Conservation (phyloP, 2,797 vertebrate species). For the Coracias cyanogaster region DNA sequence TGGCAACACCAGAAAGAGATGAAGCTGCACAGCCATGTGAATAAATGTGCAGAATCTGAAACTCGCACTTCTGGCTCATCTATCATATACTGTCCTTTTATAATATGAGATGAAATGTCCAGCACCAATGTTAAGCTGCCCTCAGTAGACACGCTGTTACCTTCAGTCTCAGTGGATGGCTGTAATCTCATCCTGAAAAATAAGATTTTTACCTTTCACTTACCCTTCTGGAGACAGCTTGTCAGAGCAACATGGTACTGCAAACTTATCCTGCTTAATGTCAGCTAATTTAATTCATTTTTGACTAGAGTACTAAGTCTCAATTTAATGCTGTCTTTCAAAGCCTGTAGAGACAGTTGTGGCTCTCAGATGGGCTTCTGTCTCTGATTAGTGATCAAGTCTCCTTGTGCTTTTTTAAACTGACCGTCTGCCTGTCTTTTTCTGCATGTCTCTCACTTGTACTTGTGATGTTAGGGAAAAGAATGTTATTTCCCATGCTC, state of each 20-base stretch:
- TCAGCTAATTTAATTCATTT: slow-evolving; percentile 64
- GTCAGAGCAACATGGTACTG: neutral
- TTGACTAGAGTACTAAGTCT: slow-evolving; percentile 52
- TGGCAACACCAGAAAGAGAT: neutral
- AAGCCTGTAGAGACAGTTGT: slow-evolving; percentile 27
- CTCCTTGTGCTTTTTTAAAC: neutral
- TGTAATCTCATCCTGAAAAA: slow-evolving; percentile 5
- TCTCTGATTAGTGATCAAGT: slow-evolving; percentile 40
- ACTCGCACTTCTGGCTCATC: neutral
- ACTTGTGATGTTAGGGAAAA: neutral
- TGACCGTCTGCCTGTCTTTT: neutral
- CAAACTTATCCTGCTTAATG: slow-evolving; percentile 47
- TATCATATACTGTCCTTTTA: neutral
- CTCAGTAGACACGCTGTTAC: neutral
- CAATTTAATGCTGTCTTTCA: slow-evolving; percentile 59
- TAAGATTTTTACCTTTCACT: slow-evolving; percentile 13
- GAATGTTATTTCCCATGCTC: neutral
- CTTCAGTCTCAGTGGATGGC: neutral
- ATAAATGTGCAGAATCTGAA: slow-evolving; percentile 15
- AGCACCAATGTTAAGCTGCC: neutral
- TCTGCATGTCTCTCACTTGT: neutral
- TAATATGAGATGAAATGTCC: neutral
- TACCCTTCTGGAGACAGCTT: slow-evolving; percentile 25
- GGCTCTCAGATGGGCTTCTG: slow-evolving; percentile 34
- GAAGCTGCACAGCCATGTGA: neutral